Evolutionary conservation across 1,140 invertebrate genomes (phyloP).

Genomic region (Amphibalanus amphitrite): DNA sequence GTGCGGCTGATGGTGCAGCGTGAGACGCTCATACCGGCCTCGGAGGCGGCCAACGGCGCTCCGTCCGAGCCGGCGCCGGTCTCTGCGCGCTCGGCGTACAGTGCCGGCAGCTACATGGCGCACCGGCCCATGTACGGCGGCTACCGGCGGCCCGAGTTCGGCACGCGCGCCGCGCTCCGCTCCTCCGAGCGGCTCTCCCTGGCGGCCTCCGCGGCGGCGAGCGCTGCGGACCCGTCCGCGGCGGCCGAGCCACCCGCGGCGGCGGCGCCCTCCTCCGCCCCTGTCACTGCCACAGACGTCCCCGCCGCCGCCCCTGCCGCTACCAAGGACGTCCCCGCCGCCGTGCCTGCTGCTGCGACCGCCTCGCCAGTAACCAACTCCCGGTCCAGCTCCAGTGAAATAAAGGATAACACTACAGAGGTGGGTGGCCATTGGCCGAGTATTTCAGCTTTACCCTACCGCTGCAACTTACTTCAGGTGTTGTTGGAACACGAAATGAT

Average conservation of each 20-base stretch:
- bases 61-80: conserved; percentile 25
- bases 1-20: conserved; percentile 73
- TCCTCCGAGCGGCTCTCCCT: conserved; percentile 23
- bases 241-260: conserved; percentile 8
- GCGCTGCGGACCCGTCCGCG: conserved; percentile 8
- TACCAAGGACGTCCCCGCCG: too few relatives aligned
- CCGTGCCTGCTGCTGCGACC: too few relatives aligned
- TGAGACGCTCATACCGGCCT: conserved; percentile 32
- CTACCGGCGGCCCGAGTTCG: conserved; percentile 32
- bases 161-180: conserved; percentile 13
- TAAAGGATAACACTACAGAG: too few relatives aligned
- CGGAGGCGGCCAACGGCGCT: conserved; percentile 4
- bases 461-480: too few relatives aligned
- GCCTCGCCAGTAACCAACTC: too few relatives aligned
- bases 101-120: conserved; percentile 43
- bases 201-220: conserved; percentile 16
- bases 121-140: conserved; percentile 45
- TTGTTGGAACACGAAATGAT: too few relatives aligned
- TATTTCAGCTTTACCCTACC: too few relatives aligned
- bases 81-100: conserved; percentile 39
- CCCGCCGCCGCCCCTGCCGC: too few relatives aligned
- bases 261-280: too few relatives aligned
- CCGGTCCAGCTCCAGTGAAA: too few relatives aligned
- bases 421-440: too few relatives aligned
- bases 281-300: too few relatives aligned